Percentiles rank a stretch among this genome's conserved stretches.
These are phyloP conservation scores for Apamea epomidion DNA, from an alignment of 2,888 invertebrate genomes.

Conservation along the genomic window DNA sequence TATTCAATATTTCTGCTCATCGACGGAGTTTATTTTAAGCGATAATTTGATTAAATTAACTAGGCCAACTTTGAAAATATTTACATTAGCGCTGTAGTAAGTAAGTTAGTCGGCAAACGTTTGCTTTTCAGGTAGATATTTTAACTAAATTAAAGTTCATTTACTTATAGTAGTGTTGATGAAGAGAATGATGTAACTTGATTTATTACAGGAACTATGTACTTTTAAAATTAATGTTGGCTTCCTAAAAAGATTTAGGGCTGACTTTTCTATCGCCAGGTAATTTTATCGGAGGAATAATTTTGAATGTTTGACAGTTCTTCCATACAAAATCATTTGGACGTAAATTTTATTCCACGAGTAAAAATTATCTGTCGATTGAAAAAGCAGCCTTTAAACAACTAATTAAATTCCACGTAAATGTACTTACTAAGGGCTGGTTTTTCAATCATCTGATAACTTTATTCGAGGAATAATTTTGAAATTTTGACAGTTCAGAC, in stretches of 20 bases:
- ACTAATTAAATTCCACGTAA: background rate
- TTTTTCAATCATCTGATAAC: too few species aligned
- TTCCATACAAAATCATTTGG: too few species aligned
- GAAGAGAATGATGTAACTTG: background rate
- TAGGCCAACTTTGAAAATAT: conserved; percentile 12
- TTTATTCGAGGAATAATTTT: too few species aligned
- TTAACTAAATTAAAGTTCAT: conserved; percentile 4
- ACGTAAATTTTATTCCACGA: too few species aligned
- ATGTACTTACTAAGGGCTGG: background rate
- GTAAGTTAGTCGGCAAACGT: background rate
- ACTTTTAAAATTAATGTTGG: background rate
- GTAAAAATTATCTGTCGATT: too few species aligned
- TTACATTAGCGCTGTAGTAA: background rate
- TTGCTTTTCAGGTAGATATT: background rate
- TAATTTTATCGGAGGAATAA: too few species aligned
- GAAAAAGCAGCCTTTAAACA: too few species aligned
- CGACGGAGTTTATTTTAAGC: background rate
- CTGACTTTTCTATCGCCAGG: too few species aligned
- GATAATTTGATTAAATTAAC: conserved; percentile 31
- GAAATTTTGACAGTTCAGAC: too few species aligned
- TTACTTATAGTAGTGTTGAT: background rate
- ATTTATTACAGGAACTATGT: background rate
- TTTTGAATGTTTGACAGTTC: too few species aligned
- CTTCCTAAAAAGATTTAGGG: too few species aligned
- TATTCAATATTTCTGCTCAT: background rate